Conservation (phyloP, 2,888 invertebrate genomes). For the Troides helena region DNA sequence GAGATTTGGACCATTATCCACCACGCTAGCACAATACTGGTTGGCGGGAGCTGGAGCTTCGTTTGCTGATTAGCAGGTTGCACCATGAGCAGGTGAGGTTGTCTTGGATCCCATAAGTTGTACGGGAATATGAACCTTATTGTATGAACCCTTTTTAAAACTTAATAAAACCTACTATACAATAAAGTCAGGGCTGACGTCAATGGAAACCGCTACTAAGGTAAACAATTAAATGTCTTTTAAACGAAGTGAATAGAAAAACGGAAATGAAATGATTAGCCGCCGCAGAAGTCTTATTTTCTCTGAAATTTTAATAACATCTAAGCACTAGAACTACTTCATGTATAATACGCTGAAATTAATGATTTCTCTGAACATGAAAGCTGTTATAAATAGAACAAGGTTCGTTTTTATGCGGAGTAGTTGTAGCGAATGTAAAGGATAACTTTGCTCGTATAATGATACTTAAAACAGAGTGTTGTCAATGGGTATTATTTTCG, state of each 20-base stretch:
- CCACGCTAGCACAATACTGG: no score
- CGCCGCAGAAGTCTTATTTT: conserved; percentile 3
- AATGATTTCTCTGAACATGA: not conserved
- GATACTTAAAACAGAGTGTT: conserved; percentile 3
- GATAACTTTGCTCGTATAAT: conserved; percentile 18
- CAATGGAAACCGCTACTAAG: conserved; percentile 1
- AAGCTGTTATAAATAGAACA: not conserved
- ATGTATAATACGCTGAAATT: not conserved
- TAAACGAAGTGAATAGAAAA: not conserved
- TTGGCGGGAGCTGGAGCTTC: no score
- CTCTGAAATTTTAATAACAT: conserved; percentile 16
- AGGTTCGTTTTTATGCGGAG: conserved; percentile 1
- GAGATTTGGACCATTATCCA: no score
- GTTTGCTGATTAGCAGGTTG: no score
- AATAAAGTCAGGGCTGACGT: not conserved
- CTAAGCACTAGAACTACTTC: not conserved
- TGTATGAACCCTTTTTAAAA: no score
- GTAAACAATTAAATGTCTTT: not conserved
- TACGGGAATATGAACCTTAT: no score
- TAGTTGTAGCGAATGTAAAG: conserved; percentile 9
- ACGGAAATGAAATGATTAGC: not conserved
- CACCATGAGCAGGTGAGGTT: no score
- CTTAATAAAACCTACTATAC: not conserved
- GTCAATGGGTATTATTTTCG: not conserved
- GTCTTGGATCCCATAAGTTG: no score